phyloP scores from a whole-genome alignment of 2,888 invertebrate species.

The Limulus polyphemus region DNA sequence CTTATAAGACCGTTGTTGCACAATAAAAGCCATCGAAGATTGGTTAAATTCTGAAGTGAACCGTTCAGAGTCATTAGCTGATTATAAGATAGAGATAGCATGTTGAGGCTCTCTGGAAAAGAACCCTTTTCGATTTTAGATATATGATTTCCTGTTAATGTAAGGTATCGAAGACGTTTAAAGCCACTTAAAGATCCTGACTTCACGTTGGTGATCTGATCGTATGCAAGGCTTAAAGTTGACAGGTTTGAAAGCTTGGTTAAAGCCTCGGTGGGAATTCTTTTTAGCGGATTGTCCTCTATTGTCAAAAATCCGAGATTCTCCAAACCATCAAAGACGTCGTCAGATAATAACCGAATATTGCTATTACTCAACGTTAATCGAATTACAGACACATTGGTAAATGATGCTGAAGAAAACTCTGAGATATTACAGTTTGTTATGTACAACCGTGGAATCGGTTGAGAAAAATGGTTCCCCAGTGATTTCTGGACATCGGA shows the following conservation, averaged over 20 bases:
- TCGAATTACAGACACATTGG: conserved; percentile 9
- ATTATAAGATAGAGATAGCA: conserved; percentile 58
- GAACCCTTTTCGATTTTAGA: conserved; percentile 48
- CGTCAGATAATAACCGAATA: conserved; percentile 7
- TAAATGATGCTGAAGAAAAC: conserved; percentile 12
- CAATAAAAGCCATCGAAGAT: conserved; percentile 13
- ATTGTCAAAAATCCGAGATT: conserved; percentile 8
- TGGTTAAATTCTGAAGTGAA: conserved; percentile 8
- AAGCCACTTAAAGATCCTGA: conserved; percentile 5
- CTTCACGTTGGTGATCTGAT: conserved; percentile 4
- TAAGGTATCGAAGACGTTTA: conserved; percentile 8
- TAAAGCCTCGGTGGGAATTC: conserved; percentile 9
- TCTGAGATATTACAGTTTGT: conserved; percentile 9
- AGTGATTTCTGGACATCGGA: conserved; percentile 9
- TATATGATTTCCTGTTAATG: conserved; percentile 56
- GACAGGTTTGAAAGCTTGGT: conserved; percentile 8
- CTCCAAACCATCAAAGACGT: conserved; percentile 14
- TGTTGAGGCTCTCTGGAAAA: conserved; percentile 53
- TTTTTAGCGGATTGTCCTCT: conserved; percentile 9
- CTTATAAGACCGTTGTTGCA: conserved; percentile 10
- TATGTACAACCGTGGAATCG: conserved; percentile 13
- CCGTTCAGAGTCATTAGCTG: conserved; percentile 7
- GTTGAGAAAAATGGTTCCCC: conserved; percentile 2
- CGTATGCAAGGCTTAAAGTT: conserved; percentile 8
- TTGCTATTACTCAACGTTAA: conserved; percentile 11